Conservation (phyloP, 1,140 invertebrate genomes). For the Tetranychus urticae region DNA sequence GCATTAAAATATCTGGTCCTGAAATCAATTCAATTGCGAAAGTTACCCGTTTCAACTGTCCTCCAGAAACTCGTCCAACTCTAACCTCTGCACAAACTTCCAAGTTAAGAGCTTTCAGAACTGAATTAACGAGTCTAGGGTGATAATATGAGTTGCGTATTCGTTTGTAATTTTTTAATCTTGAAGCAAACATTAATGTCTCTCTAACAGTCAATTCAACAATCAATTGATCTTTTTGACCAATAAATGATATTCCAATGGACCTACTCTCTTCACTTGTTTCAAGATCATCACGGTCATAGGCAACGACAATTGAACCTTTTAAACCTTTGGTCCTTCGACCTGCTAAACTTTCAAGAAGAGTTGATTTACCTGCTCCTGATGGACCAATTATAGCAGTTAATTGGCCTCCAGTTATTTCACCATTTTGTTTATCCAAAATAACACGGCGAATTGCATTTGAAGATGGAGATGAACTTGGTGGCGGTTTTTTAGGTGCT, state of each 20-base stretch:
- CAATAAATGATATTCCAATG: constrained; percentile 6
- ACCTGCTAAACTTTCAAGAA: constrained; percentile 9
- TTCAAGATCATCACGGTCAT: neutral
- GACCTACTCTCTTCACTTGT: neutral
- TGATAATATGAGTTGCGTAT: constrained; percentile 5
- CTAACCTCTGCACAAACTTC: constrained; percentile 5
- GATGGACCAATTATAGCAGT: constrained; percentile 10
- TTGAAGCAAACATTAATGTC: constrained; percentile 7
- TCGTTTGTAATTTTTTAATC: constrained; percentile 2
- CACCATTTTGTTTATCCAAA: constrained; percentile 32
- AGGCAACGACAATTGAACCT: constrained; percentile 1
- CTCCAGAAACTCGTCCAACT: constrained; percentile 28
- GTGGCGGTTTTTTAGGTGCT: neutral
- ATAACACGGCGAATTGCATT: neutral
- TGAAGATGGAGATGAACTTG: neutral
- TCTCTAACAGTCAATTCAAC: constrained; percentile 7
- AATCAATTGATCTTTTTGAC: constrained; percentile 8
- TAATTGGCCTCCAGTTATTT: constrained; percentile 8
- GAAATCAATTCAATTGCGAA: constrained; percentile 86
- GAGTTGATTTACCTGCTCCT: constrained; percentile 9
- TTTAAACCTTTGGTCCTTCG: constrained; percentile 1
- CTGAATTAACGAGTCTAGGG: neutral
- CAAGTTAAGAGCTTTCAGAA: constrained; percentile 1
- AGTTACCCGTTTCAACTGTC: constrained; percentile 71
- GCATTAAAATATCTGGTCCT: constrained; percentile 90